Evolutionary conservation across 2,888 invertebrate species (phyloP).

Genomic region (Helleia helle): DNA sequence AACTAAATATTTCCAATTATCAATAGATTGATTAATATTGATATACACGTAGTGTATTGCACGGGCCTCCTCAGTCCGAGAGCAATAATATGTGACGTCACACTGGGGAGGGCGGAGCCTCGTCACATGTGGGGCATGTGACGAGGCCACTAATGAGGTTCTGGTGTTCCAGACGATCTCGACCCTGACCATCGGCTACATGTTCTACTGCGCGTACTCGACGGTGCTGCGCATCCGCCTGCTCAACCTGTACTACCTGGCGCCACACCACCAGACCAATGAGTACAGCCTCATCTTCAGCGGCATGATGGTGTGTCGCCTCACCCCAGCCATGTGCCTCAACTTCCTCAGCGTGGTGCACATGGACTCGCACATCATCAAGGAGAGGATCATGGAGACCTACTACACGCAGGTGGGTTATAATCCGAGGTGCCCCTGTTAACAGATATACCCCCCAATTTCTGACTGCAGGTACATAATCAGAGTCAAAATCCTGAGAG

Average conservation of each 20-base stretch:
- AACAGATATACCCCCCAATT: too few species aligned
- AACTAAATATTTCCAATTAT: too few species aligned
- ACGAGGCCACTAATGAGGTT: too few species aligned
- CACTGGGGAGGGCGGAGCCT: neutral
- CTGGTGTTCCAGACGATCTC: slow-evolving; percentile 89
- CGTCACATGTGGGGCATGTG: too few species aligned
- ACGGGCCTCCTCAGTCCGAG: too few species aligned
- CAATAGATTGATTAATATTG: too few species aligned
- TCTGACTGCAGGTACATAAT: too few species aligned
- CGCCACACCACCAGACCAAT: slow-evolving; percentile 98
- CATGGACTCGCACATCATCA: slow-evolving; percentile 96
- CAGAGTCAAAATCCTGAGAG: too few species aligned
- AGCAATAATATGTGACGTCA: too few species aligned
- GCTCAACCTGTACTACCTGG: slow-evolving; percentile 96
- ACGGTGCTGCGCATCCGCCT: slow-evolving; percentile 97
- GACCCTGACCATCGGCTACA: slow-evolving; percentile 91
- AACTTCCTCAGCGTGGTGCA: slow-evolving; percentile 98
- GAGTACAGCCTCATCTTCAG: slow-evolving; percentile 99
- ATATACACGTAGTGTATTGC: too few species aligned
- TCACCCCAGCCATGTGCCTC: slow-evolving; percentile 98
- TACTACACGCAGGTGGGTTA: slow-evolving; percentile 91
- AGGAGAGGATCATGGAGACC: slow-evolving; percentile 86
- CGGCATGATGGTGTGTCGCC: slow-evolving; percentile 97
- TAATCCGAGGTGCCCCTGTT: too few species aligned
- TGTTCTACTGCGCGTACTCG: slow-evolving; percentile 98